phyloP scores from a whole-genome alignment of 2,113 vertebrate species.

The Micromys minutus region DNA sequence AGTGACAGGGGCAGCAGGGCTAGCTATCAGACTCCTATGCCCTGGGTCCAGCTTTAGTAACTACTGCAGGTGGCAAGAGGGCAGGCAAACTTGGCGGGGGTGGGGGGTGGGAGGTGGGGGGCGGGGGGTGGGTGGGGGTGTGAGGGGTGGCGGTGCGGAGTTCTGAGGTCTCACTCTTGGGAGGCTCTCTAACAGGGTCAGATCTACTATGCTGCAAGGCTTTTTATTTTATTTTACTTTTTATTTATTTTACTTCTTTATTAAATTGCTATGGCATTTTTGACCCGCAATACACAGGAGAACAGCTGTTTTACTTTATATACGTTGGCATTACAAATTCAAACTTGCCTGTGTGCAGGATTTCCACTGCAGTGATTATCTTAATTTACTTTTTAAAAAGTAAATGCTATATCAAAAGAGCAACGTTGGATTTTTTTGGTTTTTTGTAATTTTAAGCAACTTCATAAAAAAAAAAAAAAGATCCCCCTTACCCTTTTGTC shows the following conservation, averaged over 20 bases:
- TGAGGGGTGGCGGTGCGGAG: no score
- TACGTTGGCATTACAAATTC: neutral
- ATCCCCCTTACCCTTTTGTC: neutral
- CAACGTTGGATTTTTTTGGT: neutral
- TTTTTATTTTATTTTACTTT: no score
- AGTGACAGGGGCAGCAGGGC: neutral
- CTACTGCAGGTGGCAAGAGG: neutral
- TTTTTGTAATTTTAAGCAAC: slow-evolving; percentile 37
- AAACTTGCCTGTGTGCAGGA: neutral
- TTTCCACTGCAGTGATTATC: neutral
- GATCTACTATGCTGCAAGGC: neutral
- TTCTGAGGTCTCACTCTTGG: neutral
- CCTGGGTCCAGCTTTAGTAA: neutral
- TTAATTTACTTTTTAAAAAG: neutral
- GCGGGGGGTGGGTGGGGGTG: no score
- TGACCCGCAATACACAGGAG: neutral
- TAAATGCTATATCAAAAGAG: slow-evolving; percentile 6
- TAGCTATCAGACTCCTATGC: neutral
- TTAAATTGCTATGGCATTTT: neutral
- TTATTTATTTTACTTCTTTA: no score
- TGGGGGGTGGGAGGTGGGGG: no score
- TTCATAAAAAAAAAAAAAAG: slow-evolving; percentile 53
- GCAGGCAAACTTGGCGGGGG: no score
- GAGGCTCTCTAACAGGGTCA: neutral
- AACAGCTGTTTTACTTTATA: slow-evolving; percentile 3